Evolutionary conservation across 2,888 invertebrate genomes (phyloP), one percentile per base, ranked within the genome.

Genomic region (Melanophora roralis): DNA sequence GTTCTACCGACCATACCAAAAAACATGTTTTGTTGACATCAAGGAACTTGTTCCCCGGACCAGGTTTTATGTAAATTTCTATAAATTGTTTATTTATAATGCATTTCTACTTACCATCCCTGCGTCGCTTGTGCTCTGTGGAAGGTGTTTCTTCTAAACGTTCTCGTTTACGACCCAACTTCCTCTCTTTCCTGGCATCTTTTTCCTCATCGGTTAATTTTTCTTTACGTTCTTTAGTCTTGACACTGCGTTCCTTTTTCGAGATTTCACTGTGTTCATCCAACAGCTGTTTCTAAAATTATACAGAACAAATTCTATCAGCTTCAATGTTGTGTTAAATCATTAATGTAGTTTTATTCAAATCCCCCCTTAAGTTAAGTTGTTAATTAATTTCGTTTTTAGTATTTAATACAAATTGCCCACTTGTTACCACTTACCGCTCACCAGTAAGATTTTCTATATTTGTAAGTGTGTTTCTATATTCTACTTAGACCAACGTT

Each of bases 91-190:
- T 49, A 64, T 34, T 7, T 64, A 69, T 78, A 68, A 81, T 73
- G 53, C 23, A n/a, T n/a, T n/a, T n/a, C n/a, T 72, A 79, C 85
- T 75, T 90, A 95, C 96, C 95, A 83, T 96, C 96, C 84, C 96
- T 93, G 69, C 96, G 91, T 82, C 95, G 91, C 87, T 96, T 96
- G 86, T 95, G 93, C 88, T 96, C 96, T 53, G 92, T 90, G 38
- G 92, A 87, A 32, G 92, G 88, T 0, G 93, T 91, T 86, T 96
- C 96, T 75, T 95, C 95, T 19, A 93, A 90, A 84, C 95, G 92
- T 87, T 95, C 95, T 91, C 96, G 92, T 89, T 96, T 96, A 27
- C 95, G 92, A 68, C 94, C 94, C 86, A 95, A 91, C 91, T 95
- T 96, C 87, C 95, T 93, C 89, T 96, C 96, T 90, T 94, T 95